Evolutionary conservation across 2,113 vertebrate species (phyloP), one percentile per base, ranked within the genome.

Genomic region (Psittacula cyanocephala): DNA sequence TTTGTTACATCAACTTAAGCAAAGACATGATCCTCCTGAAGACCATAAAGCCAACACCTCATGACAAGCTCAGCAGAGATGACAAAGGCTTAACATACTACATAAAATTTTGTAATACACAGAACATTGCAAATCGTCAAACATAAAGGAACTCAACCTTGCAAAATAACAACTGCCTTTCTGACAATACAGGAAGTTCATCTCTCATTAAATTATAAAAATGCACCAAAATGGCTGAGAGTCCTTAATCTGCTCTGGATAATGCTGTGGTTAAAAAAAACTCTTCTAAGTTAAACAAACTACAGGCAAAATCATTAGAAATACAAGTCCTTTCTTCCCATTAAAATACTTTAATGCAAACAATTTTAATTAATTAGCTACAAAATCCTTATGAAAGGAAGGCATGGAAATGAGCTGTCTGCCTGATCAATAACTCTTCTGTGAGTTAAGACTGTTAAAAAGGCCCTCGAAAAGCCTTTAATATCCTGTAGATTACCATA

Each of bases 1-100:
- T 52, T 84, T 93, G 69, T 55, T 94, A 44, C 65, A 84, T 91
- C 75, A 88, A 57, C 83, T 95, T 81, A 88, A 85, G 27, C 15
- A 6, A 71, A 95, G 85, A 69, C 5, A 8, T 53, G 39, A 31
- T 35, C 7, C 52, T 28, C 33, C 57, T 28, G 18, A 82, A 91
- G 82, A 89, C 64, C 29, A 69, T 49, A 13, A 87, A 91, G 68
- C 25, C 80, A 25, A 29, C 23, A 43, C 29, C 53, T 79, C 50
- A 35, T 47, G 75, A 83, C 60, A 85, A 69, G 22, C 44, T 81
- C 52, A 67, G 64, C 0, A 82, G 70, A 77, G 37, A 76, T 7
- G 13, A 53, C 63, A 84, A 65, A 85, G 28, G 10, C 50, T 92
- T 88, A 44, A 71, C 71, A 70, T 6, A 28, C 22, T n/a, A 55